phyloP scores from a whole-genome alignment of 1,140 invertebrate species.

The Hycleus cichorii region DNA sequence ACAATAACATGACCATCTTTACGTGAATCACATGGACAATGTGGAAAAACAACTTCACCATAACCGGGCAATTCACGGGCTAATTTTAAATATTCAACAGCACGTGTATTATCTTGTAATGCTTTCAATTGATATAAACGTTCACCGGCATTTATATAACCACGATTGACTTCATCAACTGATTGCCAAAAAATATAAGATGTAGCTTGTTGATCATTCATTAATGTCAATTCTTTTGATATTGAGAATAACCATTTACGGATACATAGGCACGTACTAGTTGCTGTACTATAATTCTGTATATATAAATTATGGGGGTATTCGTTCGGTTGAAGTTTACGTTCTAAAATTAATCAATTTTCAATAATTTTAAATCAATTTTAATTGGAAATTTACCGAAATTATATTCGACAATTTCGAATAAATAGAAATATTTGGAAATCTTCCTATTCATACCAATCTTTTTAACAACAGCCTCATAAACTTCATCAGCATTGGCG shows the following conservation, averaged over 20 bases:
- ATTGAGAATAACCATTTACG: slow-evolving; percentile 91
- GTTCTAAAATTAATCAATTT: slow-evolving; percentile 55
- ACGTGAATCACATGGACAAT: slow-evolving; percentile 88
- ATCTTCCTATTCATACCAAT: slow-evolving; percentile 73
- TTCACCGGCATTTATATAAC: slow-evolving; percentile 81
- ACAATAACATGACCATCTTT: slow-evolving; percentile 88
- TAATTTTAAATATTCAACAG: slow-evolving; percentile 80
- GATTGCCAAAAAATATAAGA: slow-evolving; percentile 80
- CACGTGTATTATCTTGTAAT: slow-evolving; percentile 81
- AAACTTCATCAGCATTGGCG: slow-evolving; percentile 85
- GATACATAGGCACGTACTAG: slow-evolving; percentile 88
- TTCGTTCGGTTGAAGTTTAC: slow-evolving; percentile 89
- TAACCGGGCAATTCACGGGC: slow-evolving; percentile 83
- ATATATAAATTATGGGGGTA: slow-evolving; percentile 97
- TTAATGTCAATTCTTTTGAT: slow-evolving; percentile 61
- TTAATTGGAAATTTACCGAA: slow-evolving; percentile 59
- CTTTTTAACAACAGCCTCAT: slow-evolving; percentile 80
- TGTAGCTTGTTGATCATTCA: slow-evolving; percentile 53
- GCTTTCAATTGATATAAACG: slow-evolving; percentile 92
- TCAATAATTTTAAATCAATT: neutral
- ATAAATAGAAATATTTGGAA: slow-evolving; percentile 90
- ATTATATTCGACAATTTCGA: slow-evolving; percentile 96
- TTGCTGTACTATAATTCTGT: slow-evolving; percentile 98
- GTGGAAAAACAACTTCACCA: slow-evolving; percentile 87
- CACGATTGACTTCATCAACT: slow-evolving; percentile 91